Evolutionary conservation across 1,140 invertebrate genomes (phyloP), one percentile per base, ranked within the genome.

Genomic region (Drosophila pandora): DNA sequence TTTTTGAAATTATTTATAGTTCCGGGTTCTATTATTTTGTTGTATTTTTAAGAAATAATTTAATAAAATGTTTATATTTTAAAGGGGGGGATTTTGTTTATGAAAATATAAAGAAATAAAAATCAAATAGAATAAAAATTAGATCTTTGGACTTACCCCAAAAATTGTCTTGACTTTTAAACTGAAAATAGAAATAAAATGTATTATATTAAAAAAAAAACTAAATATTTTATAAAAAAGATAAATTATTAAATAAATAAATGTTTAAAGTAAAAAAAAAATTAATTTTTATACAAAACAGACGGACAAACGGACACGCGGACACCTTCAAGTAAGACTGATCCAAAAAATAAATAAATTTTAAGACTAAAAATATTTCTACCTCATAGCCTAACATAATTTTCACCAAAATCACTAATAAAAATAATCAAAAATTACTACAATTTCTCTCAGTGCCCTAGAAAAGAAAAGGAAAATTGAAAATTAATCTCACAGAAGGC

Each of bases 401-500:
- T 28, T 28, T 1, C 5, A 28, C 5, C 0, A 28, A 28, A 28
- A 28, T 28, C 25, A n/a, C 2, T 12, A 37, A 37, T 10, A 10
- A 9, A 32, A 10, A 37, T n/a, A n/a, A n/a, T n/a, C 9, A 37
- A 37, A 12, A 37, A 37, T 10, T 3, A 12, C 9, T 3, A 9
- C 0, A 12, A 34, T 49, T 59, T 49, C 45, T 17, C n/a, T 13
- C 2, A 50, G 34, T 61, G 63, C 9, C 32, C 2, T 1, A 6
- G 17, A 9, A 6, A 6, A 12, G 13, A 6, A 3, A 3, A 1
- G 43, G n/a, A 61, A 70, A 71, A 56, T 71, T 53, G 63, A 54
- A 43, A 53, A 69, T 72, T 79, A 47, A 65, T 82, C 72, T 74
- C 57, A 41, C 63, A 68, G 43, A 39, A 47, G 2, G n/a, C 45